These are phyloP conservation scores for Himalopsyche tibetana DNA, from an alignment of 2,888 invertebrate genomes.

Conservation along the genomic window DNA sequence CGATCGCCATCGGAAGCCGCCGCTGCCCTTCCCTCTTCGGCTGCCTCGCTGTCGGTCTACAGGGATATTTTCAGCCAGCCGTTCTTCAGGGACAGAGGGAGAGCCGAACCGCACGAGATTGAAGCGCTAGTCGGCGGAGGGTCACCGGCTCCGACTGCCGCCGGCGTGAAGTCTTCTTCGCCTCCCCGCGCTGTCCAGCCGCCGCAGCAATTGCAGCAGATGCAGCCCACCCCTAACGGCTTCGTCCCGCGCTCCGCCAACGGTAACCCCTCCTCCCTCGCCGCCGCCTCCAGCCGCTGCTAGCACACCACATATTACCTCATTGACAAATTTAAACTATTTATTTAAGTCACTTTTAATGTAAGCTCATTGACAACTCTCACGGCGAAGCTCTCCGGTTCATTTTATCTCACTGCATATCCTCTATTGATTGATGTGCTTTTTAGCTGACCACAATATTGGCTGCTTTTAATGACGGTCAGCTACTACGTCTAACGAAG, in stretches of 20 bases:
- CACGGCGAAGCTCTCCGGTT: neutral
- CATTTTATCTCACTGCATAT: neutral
- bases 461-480: no score
- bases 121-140: constrained; percentile 60
- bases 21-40: constrained; percentile 45
- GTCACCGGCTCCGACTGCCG: neutral
- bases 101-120: constrained; percentile 62
- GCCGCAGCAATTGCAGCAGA: constrained; percentile 38
- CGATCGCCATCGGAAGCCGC: constrained; percentile 46
- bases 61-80: constrained; percentile 57
- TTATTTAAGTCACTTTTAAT: constrained; percentile 46
- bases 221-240: constrained; percentile 56
- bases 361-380: neutral
- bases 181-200: constrained; percentile 68
- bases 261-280: constrained; percentile 64
- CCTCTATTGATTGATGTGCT: no score
- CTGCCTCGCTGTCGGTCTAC: constrained; percentile 53
- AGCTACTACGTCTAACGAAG: no score
- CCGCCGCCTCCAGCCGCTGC: constrained; percentile 64
- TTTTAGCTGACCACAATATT: no score
- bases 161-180: constrained; percentile 69
- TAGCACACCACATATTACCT: constrained; percentile 66
- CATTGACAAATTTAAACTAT: constrained; percentile 59
- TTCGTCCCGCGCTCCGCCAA: constrained; percentile 56
- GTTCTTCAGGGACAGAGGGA: constrained; percentile 55